Evolutionary conservation across 2,113 vertebrate species (phyloP), one percentile per base, ranked within the genome.

Genomic region (Alectura lathami): DNA sequence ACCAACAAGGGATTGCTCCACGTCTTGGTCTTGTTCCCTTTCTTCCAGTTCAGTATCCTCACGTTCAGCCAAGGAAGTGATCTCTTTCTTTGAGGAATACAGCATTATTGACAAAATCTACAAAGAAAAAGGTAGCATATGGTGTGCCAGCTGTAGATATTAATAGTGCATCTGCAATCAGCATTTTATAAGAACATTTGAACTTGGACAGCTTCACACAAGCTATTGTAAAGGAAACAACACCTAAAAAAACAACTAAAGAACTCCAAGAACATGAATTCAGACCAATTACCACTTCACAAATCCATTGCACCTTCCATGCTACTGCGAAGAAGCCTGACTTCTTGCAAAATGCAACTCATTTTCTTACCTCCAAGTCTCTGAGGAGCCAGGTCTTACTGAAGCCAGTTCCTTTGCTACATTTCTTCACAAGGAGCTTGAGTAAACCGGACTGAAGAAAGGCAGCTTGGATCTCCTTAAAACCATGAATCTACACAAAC

Each of bases 391-490:
- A 99, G 29, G 99, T 99, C 96, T 99, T 99, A 94, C 99, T 99
- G 96, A 99, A 99, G 86, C 99, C 99, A 0, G 99, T 99, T 26
- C 99, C 99, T 96, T 99, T 99, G 96, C 99, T 99, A 95, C 99
- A 99, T 94, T 99, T 99, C 93, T 98, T 99, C 93, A 99, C 99
- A 40, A 99, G 97, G 74, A 99, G 98, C 94, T 99, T 99, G 48
- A 99, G 98, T 75, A 99, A 97, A 36, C 98, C 99, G 2, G 98
- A 98, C 89, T 98, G 97, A 68, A 99, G 98, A 88, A 99, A 98
- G 79, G 98, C 98, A 62, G 98, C 96, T 54, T 99, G 98, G 48
- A 98, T 97, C 80, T 98, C 98, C 79, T 98, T 98, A 92, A 99
- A 99, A 30, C 98, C 98, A 4, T 99, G 98, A 81, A 98, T 98